Evolutionary conservation across 2,888 invertebrate species (phyloP).

Genomic region (Lycophotia porphyrea): DNA sequence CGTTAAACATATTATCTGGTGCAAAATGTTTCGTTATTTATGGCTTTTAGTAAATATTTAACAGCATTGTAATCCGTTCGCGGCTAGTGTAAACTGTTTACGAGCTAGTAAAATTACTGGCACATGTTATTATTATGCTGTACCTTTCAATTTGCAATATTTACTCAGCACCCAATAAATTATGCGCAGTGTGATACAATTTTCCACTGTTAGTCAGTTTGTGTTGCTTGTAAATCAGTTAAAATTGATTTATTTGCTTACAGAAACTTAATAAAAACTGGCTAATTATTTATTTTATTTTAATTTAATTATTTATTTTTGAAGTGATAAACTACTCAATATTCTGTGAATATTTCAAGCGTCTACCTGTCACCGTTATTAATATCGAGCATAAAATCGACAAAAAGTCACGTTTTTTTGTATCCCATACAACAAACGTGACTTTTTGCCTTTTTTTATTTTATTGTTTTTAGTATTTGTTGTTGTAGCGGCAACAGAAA

Average conservation of each 20-base stretch:
- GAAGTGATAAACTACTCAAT: too few species aligned
- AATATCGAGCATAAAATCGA: too few species aligned
- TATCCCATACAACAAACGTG: too few species aligned
- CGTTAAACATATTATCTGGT: constrained; percentile 8
- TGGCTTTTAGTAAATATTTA: constrained; percentile 46
- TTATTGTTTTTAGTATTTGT: too few species aligned
- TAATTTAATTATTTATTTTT: too few species aligned
- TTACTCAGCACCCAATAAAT: constrained; percentile 38
- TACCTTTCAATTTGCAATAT: constrained; percentile 39
- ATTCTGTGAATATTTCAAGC: too few species aligned
- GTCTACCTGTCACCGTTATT: too few species aligned
- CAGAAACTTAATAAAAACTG: background rate
- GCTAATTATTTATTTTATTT: too few species aligned
- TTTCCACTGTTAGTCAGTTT: constrained; percentile 15
- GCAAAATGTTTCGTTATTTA: constrained; percentile 30
- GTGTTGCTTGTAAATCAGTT: constrained; percentile 6
- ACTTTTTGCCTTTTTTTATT: too few species aligned
- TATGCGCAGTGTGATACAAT: constrained; percentile 13
- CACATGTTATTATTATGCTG: constrained; percentile 30
- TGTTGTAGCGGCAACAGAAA: too few species aligned
- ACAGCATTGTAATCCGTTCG: constrained; percentile 43
- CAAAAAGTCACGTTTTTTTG: too few species aligned
- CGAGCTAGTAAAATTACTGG: constrained; percentile 49
- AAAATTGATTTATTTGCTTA: background rate
- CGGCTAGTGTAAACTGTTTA: constrained; percentile 50